phyloP scores from a whole-genome alignment of 2,888 invertebrate species.

The Aplocera efformata region DNA sequence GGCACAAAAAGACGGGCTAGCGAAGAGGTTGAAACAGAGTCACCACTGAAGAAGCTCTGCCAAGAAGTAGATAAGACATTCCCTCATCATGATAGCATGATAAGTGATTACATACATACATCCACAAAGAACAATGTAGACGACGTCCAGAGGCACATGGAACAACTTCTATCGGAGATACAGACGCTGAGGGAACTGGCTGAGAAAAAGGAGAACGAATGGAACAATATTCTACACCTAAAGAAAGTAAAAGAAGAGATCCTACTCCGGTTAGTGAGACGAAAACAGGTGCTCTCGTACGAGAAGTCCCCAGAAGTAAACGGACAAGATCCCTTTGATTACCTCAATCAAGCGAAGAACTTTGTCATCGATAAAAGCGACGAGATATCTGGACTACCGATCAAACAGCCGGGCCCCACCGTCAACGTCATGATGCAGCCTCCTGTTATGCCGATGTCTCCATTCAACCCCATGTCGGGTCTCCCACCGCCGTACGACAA shows the following conservation, averaged over 20 bases:
- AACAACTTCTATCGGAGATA: conserved; percentile 84
- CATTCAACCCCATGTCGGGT: conserved; percentile 65
- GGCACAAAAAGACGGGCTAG: conserved; percentile 59
- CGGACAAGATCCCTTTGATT: conserved; percentile 67
- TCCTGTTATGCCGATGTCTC: conserved; percentile 60
- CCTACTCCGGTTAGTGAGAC: conserved; percentile 84
- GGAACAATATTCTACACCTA: conserved; percentile 90
- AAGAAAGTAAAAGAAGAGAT: conserved; percentile 93
- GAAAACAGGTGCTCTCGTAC: conserved; percentile 82
- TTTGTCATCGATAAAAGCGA: conserved; percentile 73
- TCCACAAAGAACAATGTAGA: conserved; percentile 82
- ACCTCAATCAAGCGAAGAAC: conserved; percentile 65
- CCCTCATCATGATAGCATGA: conserved; percentile 80
- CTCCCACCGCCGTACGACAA: conserved; percentile 72
- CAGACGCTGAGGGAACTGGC: conserved; percentile 87
- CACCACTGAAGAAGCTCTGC: conserved; percentile 71
- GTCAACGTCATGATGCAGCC: conserved; percentile 59
- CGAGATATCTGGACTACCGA: conserved; percentile 66
- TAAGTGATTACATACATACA: conserved; percentile 83
- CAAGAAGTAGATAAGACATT: conserved; percentile 75
- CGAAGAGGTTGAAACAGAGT: conserved; percentile 67
- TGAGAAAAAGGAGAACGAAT: conserved; percentile 90
- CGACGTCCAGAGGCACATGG: conserved; percentile 82
- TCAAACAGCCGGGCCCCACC: conserved; percentile 60
- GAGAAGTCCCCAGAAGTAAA: conserved; percentile 67